Percentiles rank a stretch among this genome's conserved stretches.
phyloP scores from a whole-genome alignment of 2,888 invertebrate genomes.

The Drosophila bunnanda region DNA sequence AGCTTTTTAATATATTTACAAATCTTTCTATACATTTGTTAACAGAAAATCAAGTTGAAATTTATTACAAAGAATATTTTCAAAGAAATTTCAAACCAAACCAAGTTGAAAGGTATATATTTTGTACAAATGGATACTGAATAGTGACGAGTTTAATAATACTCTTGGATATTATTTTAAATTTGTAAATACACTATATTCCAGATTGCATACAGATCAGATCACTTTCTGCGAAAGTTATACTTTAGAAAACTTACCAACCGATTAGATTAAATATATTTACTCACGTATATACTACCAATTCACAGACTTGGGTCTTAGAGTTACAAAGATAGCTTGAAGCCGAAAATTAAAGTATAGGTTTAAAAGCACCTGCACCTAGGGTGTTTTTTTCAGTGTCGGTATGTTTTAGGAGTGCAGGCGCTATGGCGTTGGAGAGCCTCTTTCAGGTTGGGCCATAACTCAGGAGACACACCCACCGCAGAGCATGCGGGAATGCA shows the following conservation, averaged over 20 bases:
- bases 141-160: background rate
- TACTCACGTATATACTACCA: too few relatives aligned
- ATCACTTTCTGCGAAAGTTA: too few relatives aligned
- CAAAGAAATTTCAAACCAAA: background rate
- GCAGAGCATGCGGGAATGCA: conserved; percentile 71
- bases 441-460: conserved; percentile 58
- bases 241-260: too few relatives aligned
- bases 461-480: conserved; percentile 67
- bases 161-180: background rate
- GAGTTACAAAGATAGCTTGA: too few relatives aligned
- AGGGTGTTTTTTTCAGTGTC: conserved; percentile 14
- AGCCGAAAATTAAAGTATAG: too few relatives aligned
- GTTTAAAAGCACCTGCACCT: too few relatives aligned
- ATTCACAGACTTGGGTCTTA: too few relatives aligned
- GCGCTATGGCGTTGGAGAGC: conserved; percentile 24
- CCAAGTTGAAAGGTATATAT: background rate
- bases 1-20: background rate
- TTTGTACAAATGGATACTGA: background rate
- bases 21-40: background rate
- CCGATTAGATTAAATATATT: too few relatives aligned
- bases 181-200: background rate
- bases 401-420: conserved; percentile 8
- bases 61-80: background rate
- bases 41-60: background rate
- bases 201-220: too few relatives aligned